phyloP scores from a whole-genome alignment of 2,113 vertebrate genomes.

The Rattus norvegicus region GRCr8 NC_086030.1:35040501-35041000 shows the following conservation, averaged over 20 bases:
- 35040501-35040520: not conserved
- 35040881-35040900: too few species aligned
- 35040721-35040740: not conserved
- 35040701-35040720: fast-evolving
- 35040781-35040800: not conserved
- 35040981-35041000: not conserved
- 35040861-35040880: too few species aligned
- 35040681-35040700: not conserved
- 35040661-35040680: fast-evolving
- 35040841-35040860: too few species aligned
- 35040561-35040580: too few species aligned
- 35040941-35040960: too few species aligned
- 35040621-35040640: fast-evolving
- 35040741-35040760: not conserved
- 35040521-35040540: not conserved
- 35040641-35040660: not conserved
- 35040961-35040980: too few species aligned
- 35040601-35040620: not conserved
- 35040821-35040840: fast-evolving
- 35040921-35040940: too few species aligned
- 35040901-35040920: too few species aligned
- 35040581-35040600: not conserved
- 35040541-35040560: not conserved
- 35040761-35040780: not conserved
- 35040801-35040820: not conserved